Evolutionary conservation across 2,888 invertebrate species (phyloP).

Genomic region (Prostheceraeus crozeri): DNA sequence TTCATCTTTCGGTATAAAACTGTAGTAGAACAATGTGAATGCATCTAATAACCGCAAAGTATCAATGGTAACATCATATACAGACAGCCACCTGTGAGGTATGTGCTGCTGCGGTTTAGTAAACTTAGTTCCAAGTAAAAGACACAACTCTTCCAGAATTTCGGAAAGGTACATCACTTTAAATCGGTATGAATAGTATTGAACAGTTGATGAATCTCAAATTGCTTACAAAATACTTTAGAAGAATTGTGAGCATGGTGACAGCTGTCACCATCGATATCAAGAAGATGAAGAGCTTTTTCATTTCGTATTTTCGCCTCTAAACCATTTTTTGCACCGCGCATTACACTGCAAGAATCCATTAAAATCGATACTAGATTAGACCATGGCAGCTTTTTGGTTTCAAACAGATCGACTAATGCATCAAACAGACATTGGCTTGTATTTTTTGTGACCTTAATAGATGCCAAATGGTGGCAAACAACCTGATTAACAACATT

Average conservation of each 20-base stretch:
- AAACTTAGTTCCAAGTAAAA: background rate
- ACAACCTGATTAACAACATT: background rate
- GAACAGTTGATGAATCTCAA: background rate
- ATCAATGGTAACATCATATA: conserved; percentile 14
- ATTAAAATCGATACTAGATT: no score
- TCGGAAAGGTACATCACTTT: conserved; percentile 42
- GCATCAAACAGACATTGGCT: background rate
- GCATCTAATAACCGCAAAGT: background rate
- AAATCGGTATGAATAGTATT: conserved; percentile 41
- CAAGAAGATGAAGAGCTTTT: no score
- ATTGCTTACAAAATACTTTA: conserved; percentile 3
- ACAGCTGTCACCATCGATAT: no score
- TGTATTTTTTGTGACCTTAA: background rate
- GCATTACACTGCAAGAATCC: no score
- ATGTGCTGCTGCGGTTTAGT: background rate
- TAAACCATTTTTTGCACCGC: no score
- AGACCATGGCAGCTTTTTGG: no score
- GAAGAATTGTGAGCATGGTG: no score
- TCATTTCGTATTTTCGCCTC: no score
- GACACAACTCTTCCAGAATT: conserved; percentile 11
- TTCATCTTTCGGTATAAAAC: background rate
- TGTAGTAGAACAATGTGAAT: background rate
- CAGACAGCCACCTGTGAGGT: background rate
- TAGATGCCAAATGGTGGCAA: background rate
- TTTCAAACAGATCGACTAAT: no score